Evolutionary conservation across 2,797 vertebrate species (phyloP), one percentile per base, ranked within the genome.

Genomic region (Miichthys miiuy): DNA sequence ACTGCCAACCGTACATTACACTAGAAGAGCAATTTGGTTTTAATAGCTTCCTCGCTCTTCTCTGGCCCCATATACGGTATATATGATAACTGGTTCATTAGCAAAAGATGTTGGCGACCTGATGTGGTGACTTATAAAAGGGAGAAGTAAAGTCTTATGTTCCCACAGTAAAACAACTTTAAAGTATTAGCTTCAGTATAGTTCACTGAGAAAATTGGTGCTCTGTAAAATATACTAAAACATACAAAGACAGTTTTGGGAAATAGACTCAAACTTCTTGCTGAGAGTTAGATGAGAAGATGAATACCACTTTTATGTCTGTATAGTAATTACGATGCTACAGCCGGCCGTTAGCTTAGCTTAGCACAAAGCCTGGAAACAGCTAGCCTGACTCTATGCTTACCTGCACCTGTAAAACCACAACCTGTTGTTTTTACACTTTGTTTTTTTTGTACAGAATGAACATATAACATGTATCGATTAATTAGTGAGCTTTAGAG

Each of bases 1-100:
- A 78, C 73, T 83, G 77, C 79, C 83, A 77, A 30, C 70, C 17
- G 54, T 14, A 78, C 66, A 54, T 72, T 79, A 85, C 75, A 64
- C 46, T 44, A 47, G 75, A 74, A 65, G 68, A 68, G 68, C 62
- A 44, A 54, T 77, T 79, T 62, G 68, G 54, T 62, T 85, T 64
- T 41, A 84, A 84, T 63, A 47, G 77, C 68, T 46, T 42, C 68
- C 34, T 0, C 47, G 55, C 75, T 80, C 41, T 2, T 62, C 52
- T 38, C 54, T 38, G 51, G 65, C 51, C 14, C 64, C 72, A 17
- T 62, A 46, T 50, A 47, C 5, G 25, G 16, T 17, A 46, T 14
- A 46, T 46, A 46, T 30, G 77, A 79, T 71, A 44, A 76, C 61
- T 58, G 55, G 67, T 58, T 81, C 38, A 63, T 87, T 71, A 81